These are phyloP conservation scores for Lasioglossum vierecki DNA, from an alignment of 2,888 invertebrate genomes.

Conservation along the genomic window DNA sequence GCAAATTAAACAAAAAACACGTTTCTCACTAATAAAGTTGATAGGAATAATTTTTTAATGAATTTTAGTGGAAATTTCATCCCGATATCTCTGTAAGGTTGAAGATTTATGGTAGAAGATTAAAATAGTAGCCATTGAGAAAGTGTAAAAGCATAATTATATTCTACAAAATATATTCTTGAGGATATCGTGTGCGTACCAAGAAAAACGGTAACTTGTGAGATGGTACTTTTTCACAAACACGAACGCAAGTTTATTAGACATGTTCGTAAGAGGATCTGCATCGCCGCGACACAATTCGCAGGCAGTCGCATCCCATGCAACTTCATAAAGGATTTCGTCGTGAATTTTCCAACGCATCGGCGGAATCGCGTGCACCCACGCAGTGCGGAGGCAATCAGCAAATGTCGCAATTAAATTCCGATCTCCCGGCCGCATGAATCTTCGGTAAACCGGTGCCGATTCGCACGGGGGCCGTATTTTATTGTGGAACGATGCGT, in stretches of 20 bases:
- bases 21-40: too few relatives aligned
- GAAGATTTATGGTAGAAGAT: too few relatives aligned
- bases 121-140: too few relatives aligned
- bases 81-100: too few relatives aligned
- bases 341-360: constrained; percentile 43
- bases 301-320: background rate
- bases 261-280: background rate
- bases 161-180: too few relatives aligned
- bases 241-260: background rate
- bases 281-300: background rate
- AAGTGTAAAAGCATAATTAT: too few relatives aligned
- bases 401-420: constrained; percentile 53
- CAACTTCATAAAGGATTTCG: constrained; percentile 25
- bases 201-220: too few relatives aligned
- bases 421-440: constrained; percentile 43
- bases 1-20: too few relatives aligned
- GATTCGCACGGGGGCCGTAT: background rate
- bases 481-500: background rate
- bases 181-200: too few relatives aligned
- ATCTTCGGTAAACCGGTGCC: constrained; percentile 11
- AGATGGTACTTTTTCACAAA: too few relatives aligned
- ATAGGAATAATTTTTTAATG: too few relatives aligned
- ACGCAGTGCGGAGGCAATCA: constrained; percentile 46
- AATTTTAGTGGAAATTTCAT: too few relatives aligned
- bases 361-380: constrained; percentile 43